Evolutionary conservation across 2,113 vertebrate species (phyloP), one percentile per base, ranked within the genome.

Genomic region (Rhabdomys dilectus): DNA sequence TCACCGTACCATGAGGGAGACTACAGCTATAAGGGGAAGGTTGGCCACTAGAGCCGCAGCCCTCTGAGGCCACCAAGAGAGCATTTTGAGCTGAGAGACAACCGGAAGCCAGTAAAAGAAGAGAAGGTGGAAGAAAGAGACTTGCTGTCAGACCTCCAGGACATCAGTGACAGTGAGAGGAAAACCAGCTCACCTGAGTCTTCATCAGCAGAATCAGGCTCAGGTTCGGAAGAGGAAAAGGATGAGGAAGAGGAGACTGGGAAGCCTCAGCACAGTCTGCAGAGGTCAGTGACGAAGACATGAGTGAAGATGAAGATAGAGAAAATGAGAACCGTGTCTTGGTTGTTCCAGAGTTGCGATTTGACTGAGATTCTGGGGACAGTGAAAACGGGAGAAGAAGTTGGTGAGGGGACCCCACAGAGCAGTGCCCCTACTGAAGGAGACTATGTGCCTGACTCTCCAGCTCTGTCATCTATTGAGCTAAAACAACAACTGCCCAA

Each of bases 401-500:
- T 96, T 0, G 99, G 97, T 0, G 99, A 99, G 76, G 98, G 98
- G 1, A 99, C 99, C 4, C 99, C 99, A 0, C 99, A 99, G 2
- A 99, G 99, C 97, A 99, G 99, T 15, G 99, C 99, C 0, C 99
- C 99, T 81, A 99, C 99, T 0, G 99, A 99, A 80, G 99, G 99
- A 29, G 99, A 99, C 64, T 99, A 99, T 2, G 96, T 99, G 82
- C 99, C 99, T 0, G 99, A 99, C 91, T 99, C 99, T 0, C 99
- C 99, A 0, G 99, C 99, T 0, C 98, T 99, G n/a, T 99, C 99
- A 0, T 99, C 99, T 0, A 99, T 99, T 2, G 99, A 99, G 96
- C 97, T 99, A 93, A 99, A 99, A 94, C 99, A 99, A 91, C 99
- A 99, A 97, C 98, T 99, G 13, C 99, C 99, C 15, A 99, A 99